Evolutionary conservation across 2,113 vertebrate genomes (phyloP), one percentile per base, ranked within the genome.

Genomic region (Seriola rivoliana): DNA sequence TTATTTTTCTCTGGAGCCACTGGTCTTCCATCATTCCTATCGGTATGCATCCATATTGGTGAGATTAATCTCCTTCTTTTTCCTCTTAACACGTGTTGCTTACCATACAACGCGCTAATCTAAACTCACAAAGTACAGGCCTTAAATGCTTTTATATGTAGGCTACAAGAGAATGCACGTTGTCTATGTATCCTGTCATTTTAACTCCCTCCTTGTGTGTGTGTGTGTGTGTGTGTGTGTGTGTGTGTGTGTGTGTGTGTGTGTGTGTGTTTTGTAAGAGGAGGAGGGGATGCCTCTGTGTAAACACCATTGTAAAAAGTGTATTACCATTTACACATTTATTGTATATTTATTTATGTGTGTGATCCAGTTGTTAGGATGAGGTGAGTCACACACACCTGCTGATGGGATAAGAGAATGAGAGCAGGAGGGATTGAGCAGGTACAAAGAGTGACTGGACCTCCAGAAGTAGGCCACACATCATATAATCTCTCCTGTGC

Each of bases 371-470:
- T 80, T 65, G 46, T 78, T 54, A 48, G 10, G 50, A 36, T 52
- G 34, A 72, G 66, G 66, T 86, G 76, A 76, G 60, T 83, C 59
- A 69, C 67, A 65, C 60, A 70, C 38, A 64, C 76, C 50, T 85
- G 67, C 44, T 88, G 67, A 88, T 80, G 21, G 86, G 86, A 86
- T 86, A 48, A 82, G 75, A 54, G 38, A 38, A 12, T 46, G 38
- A 13, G 12, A 40, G 57, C 71, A 59, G 16, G 17, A 54, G 16
- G 76, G 73, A 68, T 55, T 78, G 74, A 62, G 42, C n/a, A 65
- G 52, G 21, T 34, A 10, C n/a, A 57, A 29, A 65, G 38, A 81
- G 58, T 71, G 55, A 75, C 48, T 21, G 57, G 40, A 81, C 58
- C 60, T 72, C 67, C 65, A 50, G 19, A 88, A 73, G 62, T 76